A percentile compares a stretch with the other conserved stretches of the same genome.
These are phyloP conservation scores for Globodera ellingtonae DNA, from an alignment of 1,140 invertebrate species.

Conservation along the genomic window DNA sequence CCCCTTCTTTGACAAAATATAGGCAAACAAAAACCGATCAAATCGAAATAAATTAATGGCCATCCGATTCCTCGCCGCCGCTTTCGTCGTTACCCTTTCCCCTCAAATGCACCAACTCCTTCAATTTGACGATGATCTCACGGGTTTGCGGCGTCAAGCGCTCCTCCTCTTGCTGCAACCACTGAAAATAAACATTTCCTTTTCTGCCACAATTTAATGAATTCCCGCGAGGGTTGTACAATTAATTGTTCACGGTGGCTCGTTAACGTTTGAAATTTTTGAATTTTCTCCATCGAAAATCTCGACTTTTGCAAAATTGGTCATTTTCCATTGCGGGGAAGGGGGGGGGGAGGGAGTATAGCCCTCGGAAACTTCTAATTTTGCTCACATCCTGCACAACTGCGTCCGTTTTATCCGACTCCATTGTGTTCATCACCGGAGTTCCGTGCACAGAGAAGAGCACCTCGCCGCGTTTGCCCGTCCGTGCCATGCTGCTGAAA, in stretches of 20 bases:
- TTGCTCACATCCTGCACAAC: neutral
- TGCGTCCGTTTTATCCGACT: neutral
- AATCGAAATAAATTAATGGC: neutral
- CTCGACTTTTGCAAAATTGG: too few relatives aligned
- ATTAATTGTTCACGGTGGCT: too few relatives aligned
- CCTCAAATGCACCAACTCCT: neutral
- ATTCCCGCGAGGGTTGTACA: too few relatives aligned
- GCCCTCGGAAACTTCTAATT: too few relatives aligned
- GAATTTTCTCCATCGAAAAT: too few relatives aligned
- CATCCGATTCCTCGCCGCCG: too few relatives aligned
- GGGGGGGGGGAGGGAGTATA: too few relatives aligned
- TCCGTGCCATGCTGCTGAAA: neutral
- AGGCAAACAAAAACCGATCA: too few relatives aligned
- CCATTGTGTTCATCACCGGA: neutral
- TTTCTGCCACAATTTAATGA: too few relatives aligned
- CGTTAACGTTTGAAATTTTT: too few relatives aligned
- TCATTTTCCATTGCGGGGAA: too few relatives aligned
- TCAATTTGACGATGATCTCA: neutral
- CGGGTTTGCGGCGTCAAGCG: slow-evolving; percentile 11
- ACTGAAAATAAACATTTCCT: neutral
- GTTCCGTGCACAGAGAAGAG: slow-evolving; percentile 17
- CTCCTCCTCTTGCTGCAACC: slow-evolving; percentile 18
- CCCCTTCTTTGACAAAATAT: too few relatives aligned
- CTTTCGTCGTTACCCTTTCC: neutral
- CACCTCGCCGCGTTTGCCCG: slow-evolving; percentile 16